phyloP scores from a whole-genome alignment of 2,888 invertebrate species.

The Homarus gammarus region DNA sequence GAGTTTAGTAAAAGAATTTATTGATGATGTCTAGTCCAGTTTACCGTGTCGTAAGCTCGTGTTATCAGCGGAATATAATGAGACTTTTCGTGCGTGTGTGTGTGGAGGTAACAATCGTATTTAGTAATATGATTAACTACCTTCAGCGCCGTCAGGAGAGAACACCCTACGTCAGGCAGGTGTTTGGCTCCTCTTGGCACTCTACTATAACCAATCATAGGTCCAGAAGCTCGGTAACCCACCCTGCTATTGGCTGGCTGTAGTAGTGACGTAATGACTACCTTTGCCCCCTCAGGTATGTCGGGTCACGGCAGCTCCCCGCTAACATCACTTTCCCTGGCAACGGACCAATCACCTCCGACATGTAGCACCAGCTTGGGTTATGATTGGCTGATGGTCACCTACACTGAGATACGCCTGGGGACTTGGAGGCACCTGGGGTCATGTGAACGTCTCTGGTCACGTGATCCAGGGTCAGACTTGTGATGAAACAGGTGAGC shows the following conservation, averaged over 20 bases:
- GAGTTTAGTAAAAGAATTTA: no score
- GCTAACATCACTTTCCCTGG: background rate
- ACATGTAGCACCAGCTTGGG: background rate
- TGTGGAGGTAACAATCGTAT: no score
- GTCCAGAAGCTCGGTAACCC: background rate
- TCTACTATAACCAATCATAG: background rate
- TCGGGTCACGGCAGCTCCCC: background rate
- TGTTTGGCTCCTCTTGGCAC: no score
- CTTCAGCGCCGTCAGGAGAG: no score
- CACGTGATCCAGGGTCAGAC: slow-evolving; percentile 26
- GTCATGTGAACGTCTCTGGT: slow-evolving; percentile 30
- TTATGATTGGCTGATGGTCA: background rate
- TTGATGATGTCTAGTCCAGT: no score
- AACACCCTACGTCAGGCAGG: no score
- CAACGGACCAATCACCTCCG: background rate
- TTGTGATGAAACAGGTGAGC: slow-evolving; percentile 25
- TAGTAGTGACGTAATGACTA: slow-evolving; percentile 2
- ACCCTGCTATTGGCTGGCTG: background rate
- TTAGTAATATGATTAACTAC: no score
- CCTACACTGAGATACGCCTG: background rate
- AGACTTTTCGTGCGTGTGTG: no score
- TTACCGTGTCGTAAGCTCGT: no score
- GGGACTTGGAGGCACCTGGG: background rate
- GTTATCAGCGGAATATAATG: no score
- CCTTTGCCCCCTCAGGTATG: background rate